A percentile compares a stretch with the other conserved stretches of the same genome.
These are phyloP conservation scores for Boulengeromyrus knoepffleri DNA, from an alignment of 2,113 vertebrate species.

Conservation along the genomic window DNA sequence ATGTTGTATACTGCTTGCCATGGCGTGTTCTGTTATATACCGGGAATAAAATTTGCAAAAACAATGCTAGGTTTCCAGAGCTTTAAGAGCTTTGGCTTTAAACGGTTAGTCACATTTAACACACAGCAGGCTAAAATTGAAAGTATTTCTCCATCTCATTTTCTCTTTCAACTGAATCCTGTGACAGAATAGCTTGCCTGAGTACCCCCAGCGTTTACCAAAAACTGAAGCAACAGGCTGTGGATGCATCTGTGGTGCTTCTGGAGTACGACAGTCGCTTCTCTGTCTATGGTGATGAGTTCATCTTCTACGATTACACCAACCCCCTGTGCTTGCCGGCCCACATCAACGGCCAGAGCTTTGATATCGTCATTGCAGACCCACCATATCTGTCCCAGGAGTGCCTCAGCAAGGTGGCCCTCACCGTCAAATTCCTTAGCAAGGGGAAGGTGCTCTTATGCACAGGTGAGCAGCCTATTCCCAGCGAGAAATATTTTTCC, in stretches of 20 bases:
- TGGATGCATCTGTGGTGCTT: slow-evolving; percentile 53
- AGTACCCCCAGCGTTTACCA: slow-evolving; percentile 88
- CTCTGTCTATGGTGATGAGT: slow-evolving; percentile 77
- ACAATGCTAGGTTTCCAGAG: not conserved
- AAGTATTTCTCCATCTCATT: not conserved
- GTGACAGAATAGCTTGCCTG: slow-evolving; percentile 79
- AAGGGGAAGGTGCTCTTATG: slow-evolving; percentile 86
- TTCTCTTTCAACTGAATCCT: not conserved
- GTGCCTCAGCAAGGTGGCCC: slow-evolving; percentile 78
- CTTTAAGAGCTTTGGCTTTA: not conserved
- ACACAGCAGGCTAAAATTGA: not conserved
- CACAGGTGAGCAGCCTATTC: slow-evolving; percentile 65
- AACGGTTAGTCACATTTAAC: not conserved
- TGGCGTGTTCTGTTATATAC: not conserved
- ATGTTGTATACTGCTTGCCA: not conserved
- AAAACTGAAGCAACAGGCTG: slow-evolving; percentile 71
- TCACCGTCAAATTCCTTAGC: slow-evolving; percentile 76
- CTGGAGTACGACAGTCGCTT: slow-evolving; percentile 89
- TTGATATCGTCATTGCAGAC: slow-evolving; percentile 84
- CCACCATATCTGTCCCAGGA: slow-evolving; percentile 89
- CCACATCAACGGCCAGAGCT: slow-evolving; percentile 62
- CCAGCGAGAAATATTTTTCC: not conserved
- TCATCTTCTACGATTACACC: slow-evolving; percentile 87
- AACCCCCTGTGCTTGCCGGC: slow-evolving; percentile 68
- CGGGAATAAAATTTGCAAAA: not conserved